phyloP scores from a whole-genome alignment of 1,140 invertebrate species.

The Linepithema humile region DNA sequence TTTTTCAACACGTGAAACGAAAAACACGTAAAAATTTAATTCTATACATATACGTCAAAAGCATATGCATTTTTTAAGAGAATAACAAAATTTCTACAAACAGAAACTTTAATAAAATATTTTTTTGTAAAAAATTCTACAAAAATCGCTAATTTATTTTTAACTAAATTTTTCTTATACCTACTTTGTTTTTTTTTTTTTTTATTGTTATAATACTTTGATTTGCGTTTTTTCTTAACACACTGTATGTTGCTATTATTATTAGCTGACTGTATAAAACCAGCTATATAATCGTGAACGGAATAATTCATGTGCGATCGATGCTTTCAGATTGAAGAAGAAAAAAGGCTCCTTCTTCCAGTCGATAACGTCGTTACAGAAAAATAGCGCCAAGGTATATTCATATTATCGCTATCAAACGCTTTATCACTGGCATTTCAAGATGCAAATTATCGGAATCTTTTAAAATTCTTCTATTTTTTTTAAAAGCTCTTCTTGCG shows the following conservation, averaged over 20 bases:
- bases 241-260: not conserved
- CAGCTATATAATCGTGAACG: not conserved
- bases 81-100: too few species aligned
- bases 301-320: slow-evolving; percentile 24
- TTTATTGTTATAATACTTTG: not conserved
- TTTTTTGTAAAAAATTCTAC: too few species aligned
- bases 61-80: too few species aligned
- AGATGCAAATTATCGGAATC: not conserved
- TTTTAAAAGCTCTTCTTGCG: too few species aligned
- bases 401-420: not conserved
- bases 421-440: not conserved
- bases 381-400: slow-evolving; percentile 96
- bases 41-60: too few species aligned
- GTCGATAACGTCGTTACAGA: slow-evolving; percentile 97
- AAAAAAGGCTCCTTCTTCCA: slow-evolving; percentile 98
- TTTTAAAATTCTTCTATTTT: too few species aligned
- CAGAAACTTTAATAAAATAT: too few species aligned
- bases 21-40: too few species aligned
- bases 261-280: not conserved
- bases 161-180: not conserved
- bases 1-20: too few species aligned
- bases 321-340: slow-evolving; percentile 92
- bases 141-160: too few species aligned
- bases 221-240: not conserved
- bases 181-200: too few species aligned